phyloP scores from a whole-genome alignment of 1,140 invertebrate genomes.

The Hyphantria cunea region DNA sequence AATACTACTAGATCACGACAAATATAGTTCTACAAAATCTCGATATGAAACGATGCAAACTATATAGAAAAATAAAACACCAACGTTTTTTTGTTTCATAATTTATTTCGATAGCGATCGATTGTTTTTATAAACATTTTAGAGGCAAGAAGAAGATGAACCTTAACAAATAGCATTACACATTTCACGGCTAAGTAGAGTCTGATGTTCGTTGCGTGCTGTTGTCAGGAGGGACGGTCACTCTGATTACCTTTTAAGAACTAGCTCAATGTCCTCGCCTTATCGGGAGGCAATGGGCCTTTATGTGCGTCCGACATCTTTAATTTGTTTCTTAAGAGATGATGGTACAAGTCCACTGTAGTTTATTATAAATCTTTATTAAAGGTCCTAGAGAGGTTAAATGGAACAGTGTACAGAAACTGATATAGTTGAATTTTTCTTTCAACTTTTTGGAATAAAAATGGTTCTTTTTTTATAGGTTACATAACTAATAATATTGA shows the following conservation, averaged over 20 bases:
- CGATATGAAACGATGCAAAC: neutral
- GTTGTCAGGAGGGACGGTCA: conserved; percentile 40
- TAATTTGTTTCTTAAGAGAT: conserved; percentile 15
- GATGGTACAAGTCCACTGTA: conserved; percentile 5
- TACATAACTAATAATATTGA: too few species aligned
- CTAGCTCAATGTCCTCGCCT: conserved; percentile 37
- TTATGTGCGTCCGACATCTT: conserved; percentile 13
- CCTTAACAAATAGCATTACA: conserved; percentile 53
- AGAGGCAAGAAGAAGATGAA: conserved; percentile 19
- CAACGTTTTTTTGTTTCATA: neutral
- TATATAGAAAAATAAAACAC: too few species aligned
- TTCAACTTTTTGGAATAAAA: too few species aligned
- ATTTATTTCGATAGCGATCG: neutral
- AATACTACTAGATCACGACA: too few species aligned
- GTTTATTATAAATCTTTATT: conserved; percentile 4
- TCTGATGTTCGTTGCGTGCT: conserved; percentile 58
- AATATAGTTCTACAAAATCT: too few species aligned
- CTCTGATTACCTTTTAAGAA: conserved; percentile 71
- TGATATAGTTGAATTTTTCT: too few species aligned
- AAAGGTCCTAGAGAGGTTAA: neutral
- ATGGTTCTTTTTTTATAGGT: too few species aligned
- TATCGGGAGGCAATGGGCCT: conserved; percentile 35
- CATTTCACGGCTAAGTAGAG: conserved; percentile 75
- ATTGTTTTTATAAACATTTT: neutral
- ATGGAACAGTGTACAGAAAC: too few species aligned